A percentile compares a stretch with the other conserved stretches of the same genome.
These are phyloP conservation scores for Porites lobata DNA, from an alignment of 92 coral and sea anemone species.

Conservation along the genomic window DNA sequence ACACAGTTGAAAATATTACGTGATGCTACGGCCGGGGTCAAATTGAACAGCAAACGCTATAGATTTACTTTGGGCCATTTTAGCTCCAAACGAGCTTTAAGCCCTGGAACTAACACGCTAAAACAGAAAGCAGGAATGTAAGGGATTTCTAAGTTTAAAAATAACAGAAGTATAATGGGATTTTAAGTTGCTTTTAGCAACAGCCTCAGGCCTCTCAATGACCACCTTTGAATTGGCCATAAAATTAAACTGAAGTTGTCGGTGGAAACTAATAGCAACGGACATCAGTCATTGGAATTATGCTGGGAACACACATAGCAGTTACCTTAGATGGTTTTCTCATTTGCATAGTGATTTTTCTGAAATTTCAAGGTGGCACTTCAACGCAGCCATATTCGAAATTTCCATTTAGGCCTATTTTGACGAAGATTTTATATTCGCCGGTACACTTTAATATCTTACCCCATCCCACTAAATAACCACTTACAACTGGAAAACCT, in stretches of 20 bases:
- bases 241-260: not conserved
- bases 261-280: not conserved
- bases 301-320: not conserved
- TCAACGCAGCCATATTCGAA: not conserved
- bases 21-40: not conserved
- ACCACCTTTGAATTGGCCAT: not conserved
- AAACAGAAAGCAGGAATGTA: not conserved
- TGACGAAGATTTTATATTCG: constrained; percentile 23
- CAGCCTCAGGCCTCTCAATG: not conserved
- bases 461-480: not conserved
- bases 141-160: not conserved
- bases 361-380: not conserved
- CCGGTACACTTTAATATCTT: not conserved
- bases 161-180: not conserved
- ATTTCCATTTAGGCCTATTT: not conserved
- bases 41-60: not conserved
- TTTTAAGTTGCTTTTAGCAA: not conserved
- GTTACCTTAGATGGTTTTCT: not conserved
- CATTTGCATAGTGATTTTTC: not conserved
- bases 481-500: not conserved
- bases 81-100: not conserved
- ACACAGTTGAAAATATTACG: constrained; percentile 23
- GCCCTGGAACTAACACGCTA: not conserved
- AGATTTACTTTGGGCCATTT: not conserved
- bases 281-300: constrained; percentile 9